A percentile compares a stretch with the other conserved stretches of the same genome.
These are phyloP conservation scores for Ormyrus pomaceus DNA, from an alignment of 2,888 invertebrate species.

Conservation along the genomic window DNA sequence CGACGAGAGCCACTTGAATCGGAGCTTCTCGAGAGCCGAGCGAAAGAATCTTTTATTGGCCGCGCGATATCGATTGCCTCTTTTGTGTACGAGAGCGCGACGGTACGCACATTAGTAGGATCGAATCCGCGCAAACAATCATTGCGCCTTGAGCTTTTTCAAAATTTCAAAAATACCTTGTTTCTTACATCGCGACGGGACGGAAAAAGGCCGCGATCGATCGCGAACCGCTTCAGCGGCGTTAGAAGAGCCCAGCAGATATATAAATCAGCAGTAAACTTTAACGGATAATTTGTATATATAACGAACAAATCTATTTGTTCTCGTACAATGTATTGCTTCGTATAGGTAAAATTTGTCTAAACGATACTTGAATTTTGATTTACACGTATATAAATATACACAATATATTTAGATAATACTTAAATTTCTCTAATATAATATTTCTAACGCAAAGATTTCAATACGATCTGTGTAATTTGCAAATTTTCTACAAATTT, in stretches of 20 bases:
- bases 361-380: slow-evolving; percentile 12
- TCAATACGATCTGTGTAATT: slow-evolving; percentile 38
- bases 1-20: slow-evolving; percentile 46
- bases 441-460: slow-evolving; percentile 27
- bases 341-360: slow-evolving; percentile 7
- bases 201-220: too few relatives aligned
- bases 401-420: background rate
- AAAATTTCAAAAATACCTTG: too few relatives aligned
- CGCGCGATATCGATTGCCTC: slow-evolving; percentile 53
- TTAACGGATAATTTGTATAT: slow-evolving; percentile 13
- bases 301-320: background rate
- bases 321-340: slow-evolving; percentile 3
- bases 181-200: too few relatives aligned
- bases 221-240: too few relatives aligned
- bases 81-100: background rate
- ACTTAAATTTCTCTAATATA: slow-evolving; percentile 38
- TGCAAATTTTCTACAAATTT: slow-evolving; percentile 54
- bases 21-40: slow-evolving; percentile 6
- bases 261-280: background rate
- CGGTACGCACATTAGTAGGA: background rate
- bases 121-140: too few relatives aligned
- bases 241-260: too few relatives aligned
- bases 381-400: slow-evolving; percentile 20
- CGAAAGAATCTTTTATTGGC: slow-evolving; percentile 44
- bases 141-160: too few relatives aligned